Percentiles rank a stretch among this genome's conserved stretches.
phyloP scores from a whole-genome alignment of 2,888 invertebrate genomes.

The Leptodirus hochenwartii region DNA sequence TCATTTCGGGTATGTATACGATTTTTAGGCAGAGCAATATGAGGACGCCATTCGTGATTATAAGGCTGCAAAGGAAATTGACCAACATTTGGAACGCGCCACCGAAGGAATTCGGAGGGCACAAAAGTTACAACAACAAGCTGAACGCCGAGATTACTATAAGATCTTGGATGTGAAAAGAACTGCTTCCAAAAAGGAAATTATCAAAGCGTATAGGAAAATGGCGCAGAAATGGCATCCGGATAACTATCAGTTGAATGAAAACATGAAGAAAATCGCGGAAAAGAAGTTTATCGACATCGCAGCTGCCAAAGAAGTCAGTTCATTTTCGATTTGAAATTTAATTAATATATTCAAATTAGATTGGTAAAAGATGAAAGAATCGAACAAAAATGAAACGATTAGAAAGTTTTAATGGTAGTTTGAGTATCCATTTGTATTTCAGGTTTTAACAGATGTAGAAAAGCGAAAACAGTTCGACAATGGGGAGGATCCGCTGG shows the following conservation, averaged over 20 bases:
- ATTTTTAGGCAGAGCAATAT: slow-evolving; percentile 77
- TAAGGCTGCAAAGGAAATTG: slow-evolving; percentile 68
- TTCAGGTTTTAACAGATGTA: slow-evolving; percentile 54
- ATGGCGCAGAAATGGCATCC: slow-evolving; percentile 99
- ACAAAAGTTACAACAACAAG: slow-evolving; percentile 80
- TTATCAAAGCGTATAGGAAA: slow-evolving; percentile 90
- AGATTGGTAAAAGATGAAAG: slow-evolving; percentile 3
- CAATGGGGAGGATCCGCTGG: slow-evolving; percentile 88
- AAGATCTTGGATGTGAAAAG: slow-evolving; percentile 88
- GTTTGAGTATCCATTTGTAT: slow-evolving; percentile 9
- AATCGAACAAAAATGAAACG: slow-evolving; percentile 5
- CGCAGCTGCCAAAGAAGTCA: slow-evolving; percentile 96
- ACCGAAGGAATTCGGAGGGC: slow-evolving; percentile 78
- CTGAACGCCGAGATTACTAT: slow-evolving; percentile 91
- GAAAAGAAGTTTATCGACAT: slow-evolving; percentile 97
- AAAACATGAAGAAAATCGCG: slow-evolving; percentile 81
- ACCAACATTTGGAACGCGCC: slow-evolving; percentile 61
- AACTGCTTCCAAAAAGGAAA: slow-evolving; percentile 80
- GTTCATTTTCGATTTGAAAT: slow-evolving; percentile 18
- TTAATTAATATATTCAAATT: neutral
- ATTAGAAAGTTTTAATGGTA: slow-evolving; percentile 3
- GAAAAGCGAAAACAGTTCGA: slow-evolving; percentile 93
- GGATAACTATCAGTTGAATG: slow-evolving; percentile 68
- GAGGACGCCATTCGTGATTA: slow-evolving; percentile 84
- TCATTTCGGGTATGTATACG: too few relatives aligned